Conservation (phyloP, 2,888 invertebrate genomes). For the Dendrolimus pini region DNA sequence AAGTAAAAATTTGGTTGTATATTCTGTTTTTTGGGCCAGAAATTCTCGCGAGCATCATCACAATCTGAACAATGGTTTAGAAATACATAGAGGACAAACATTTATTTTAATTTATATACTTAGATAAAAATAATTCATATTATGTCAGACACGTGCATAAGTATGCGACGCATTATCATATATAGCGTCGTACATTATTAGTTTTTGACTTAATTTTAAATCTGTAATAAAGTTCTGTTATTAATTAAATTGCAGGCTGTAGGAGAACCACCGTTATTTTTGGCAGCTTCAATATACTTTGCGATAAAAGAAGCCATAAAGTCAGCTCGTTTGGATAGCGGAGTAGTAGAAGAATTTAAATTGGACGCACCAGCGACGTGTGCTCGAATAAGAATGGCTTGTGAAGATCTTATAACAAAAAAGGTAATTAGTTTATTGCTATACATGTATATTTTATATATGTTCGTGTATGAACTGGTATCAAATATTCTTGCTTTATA, state of each 20-base stretch:
- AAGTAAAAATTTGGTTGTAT: too few species aligned
- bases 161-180: too few species aligned
- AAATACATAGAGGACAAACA: too few species aligned
- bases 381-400: slow-evolving; percentile 92
- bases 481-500: too few species aligned
- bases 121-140: too few species aligned
- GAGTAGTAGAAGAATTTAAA: slow-evolving; percentile 74
- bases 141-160: too few species aligned
- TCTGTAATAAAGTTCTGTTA: neutral
- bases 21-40: too few species aligned
- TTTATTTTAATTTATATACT: too few species aligned
- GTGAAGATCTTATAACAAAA: slow-evolving; percentile 86
- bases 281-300: slow-evolving; percentile 90
- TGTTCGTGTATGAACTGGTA: too few species aligned
- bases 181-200: neutral
- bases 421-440: slow-evolving; percentile 70
- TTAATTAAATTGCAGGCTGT: slow-evolving; percentile 82
- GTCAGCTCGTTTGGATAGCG: slow-evolving; percentile 83
- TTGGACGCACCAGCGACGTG: slow-evolving; percentile 92
- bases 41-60: too few species aligned
- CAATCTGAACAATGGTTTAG: too few species aligned
- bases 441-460: too few species aligned
- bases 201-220: neutral
- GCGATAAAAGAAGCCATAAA: slow-evolving; percentile 92
- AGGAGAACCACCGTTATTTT: slow-evolving; percentile 95